A percentile compares a stretch with the other conserved stretches of the same genome.
phyloP scores from a whole-genome alignment of 2,113 vertebrate species.

The Ovis aries region ARS-UI_Ramb_v3.0 NC_056055.1:20294001-20294500 shows the following conservation, averaged over 20 bases:
- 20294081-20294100: not conserved
- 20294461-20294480: not conserved
- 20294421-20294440: not conserved
- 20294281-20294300: not conserved
- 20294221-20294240: not conserved
- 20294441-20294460: not conserved
- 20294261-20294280: not conserved
- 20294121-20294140: not conserved
- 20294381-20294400: not conserved
- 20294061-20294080: not conserved
- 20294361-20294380: not conserved
- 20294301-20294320: not conserved
- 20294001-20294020: not conserved
- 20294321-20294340: not conserved
- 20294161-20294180: rapidly evolving
- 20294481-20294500: not conserved
- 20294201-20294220: not conserved
- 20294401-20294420: not conserved
- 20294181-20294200: not conserved
- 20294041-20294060: not conserved
- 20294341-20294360: not conserved
- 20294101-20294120: not conserved
- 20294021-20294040: not conserved
- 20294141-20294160: not conserved
- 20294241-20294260: not conserved